Percentiles rank a stretch among this genome's conserved stretches.
Evolutionary conservation across 2,888 invertebrate genomes (phyloP).

Genomic region (Dasysyrphus albostriatus): DNA sequence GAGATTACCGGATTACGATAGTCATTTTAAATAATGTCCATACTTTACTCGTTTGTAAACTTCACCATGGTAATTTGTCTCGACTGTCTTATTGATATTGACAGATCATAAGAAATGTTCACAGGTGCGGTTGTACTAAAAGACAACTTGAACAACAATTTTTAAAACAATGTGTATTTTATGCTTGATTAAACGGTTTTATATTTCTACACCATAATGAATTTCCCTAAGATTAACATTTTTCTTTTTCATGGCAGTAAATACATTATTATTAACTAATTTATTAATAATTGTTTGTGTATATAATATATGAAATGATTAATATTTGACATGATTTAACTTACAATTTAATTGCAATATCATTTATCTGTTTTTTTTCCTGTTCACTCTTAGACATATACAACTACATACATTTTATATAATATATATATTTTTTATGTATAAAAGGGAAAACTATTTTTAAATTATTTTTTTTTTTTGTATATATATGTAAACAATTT

Average conservation of each 20-base stretch:
- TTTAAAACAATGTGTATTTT: slow-evolving; percentile 19
- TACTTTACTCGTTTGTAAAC: no score
- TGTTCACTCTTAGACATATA: slow-evolving; percentile 49
- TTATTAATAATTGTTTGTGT: slow-evolving; percentile 43
- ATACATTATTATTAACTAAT: slow-evolving; percentile 67
- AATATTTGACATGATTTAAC: slow-evolving; percentile 65
- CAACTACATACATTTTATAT: slow-evolving; percentile 42
- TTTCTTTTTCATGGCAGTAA: slow-evolving; percentile 70
- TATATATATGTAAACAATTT: slow-evolving; percentile 68
- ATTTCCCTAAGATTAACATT: slow-evolving; percentile 71
- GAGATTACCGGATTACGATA: no score
- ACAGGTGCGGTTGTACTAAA: no score
- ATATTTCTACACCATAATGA: slow-evolving; percentile 74
- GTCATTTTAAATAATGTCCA: no score
- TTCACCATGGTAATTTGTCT: no score
- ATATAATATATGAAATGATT: slow-evolving; percentile 65
- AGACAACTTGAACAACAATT: no score
- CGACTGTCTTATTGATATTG: no score
- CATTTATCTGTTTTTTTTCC: slow-evolving; percentile 44
- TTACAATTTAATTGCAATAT: slow-evolving; percentile 75
- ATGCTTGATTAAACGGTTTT: slow-evolving; percentile 67
- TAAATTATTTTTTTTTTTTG: slow-evolving; percentile 16
- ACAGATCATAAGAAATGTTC: no score
- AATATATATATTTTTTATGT: slow-evolving; percentile 29
- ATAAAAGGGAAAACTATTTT: slow-evolving; percentile 60